phyloP scores from a whole-genome alignment of 2,797 vertebrate genomes.

The Platalea minor region DNA sequence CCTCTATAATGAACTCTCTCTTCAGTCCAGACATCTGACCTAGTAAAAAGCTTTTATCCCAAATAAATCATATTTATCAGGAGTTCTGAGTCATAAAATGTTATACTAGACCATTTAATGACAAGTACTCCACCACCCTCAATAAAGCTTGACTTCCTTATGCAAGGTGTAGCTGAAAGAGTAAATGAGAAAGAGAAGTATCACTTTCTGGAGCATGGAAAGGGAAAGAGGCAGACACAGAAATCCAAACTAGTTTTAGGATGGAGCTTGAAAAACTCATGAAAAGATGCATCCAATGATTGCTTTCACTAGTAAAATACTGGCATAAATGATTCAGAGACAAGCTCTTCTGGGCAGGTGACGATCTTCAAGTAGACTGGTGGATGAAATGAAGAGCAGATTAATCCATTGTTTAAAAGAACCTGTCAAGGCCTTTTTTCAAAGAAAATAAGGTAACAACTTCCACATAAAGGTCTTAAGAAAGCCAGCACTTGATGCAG shows the following conservation, averaged over 20 bases:
- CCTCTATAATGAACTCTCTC: conserved; percentile 8
- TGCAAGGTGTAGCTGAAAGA: neutral
- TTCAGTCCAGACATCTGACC: conserved; percentile 38
- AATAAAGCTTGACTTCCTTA: neutral
- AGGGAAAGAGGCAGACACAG: neutral
- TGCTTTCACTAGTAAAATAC: neutral
- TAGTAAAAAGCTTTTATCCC: conserved; percentile 38
- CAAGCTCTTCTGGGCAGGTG: neutral
- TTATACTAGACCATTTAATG: neutral
- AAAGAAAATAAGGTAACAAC: neutral
- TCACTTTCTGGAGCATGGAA: neutral
- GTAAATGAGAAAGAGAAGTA: neutral
- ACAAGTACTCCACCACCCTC: neutral
- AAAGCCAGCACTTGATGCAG: neutral
- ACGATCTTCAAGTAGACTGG: neutral
- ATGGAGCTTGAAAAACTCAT: neutral
- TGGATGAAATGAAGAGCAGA: neutral
- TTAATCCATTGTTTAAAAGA: neutral
- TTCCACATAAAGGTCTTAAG: neutral
- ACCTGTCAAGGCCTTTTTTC: neutral
- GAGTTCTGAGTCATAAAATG: conserved; percentile 33
- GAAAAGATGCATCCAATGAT: neutral
- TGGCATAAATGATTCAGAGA: neutral
- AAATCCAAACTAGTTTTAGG: neutral
- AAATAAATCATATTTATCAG: conserved; percentile 16